phyloP scores from a whole-genome alignment of 2,888 invertebrate genomes.

The Lycia hirtaria region DNA sequence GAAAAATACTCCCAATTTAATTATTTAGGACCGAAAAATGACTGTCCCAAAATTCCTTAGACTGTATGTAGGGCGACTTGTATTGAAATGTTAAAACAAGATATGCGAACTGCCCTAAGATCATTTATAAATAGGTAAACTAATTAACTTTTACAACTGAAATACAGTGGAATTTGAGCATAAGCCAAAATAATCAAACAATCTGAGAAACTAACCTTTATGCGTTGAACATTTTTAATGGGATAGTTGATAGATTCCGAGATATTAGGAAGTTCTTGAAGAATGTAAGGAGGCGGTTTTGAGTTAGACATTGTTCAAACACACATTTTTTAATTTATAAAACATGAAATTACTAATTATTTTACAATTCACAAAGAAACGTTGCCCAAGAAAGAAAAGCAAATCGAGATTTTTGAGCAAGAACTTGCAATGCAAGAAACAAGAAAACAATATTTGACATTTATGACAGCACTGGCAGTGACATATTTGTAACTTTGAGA shows the following conservation, averaged over 20 bases:
- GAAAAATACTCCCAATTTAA: too few relatives aligned
- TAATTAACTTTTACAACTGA: not conserved
- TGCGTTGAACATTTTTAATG: conserved; percentile 88
- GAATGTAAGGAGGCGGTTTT: conserved; percentile 75
- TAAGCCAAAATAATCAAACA: conserved; percentile 50
- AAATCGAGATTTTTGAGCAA: too few relatives aligned
- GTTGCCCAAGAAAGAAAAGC: not conserved
- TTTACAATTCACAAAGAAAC: conserved; percentile 3
- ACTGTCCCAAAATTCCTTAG: too few relatives aligned
- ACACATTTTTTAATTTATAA: conserved; percentile 45
- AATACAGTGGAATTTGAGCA: conserved; percentile 48
- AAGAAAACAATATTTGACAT: too few relatives aligned
- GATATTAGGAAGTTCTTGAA: conserved; percentile 85
- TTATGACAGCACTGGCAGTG: not conserved
- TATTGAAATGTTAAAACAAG: too few relatives aligned
- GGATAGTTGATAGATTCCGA: conserved; percentile 86
- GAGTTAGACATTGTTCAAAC: conserved; percentile 63
- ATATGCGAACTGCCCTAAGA: not conserved
- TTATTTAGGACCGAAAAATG: too few relatives aligned
- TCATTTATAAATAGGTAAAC: not conserved
- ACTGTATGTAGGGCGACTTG: too few relatives aligned
- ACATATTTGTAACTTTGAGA: too few relatives aligned
- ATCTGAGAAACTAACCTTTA: conserved; percentile 87
- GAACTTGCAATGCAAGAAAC: too few relatives aligned
- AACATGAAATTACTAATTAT: conserved; percentile 17